Percentiles rank a stretch among this genome's conserved stretches.
Conservation (phyloP, 2,113 vertebrate genomes). For the Delphinus delphis region DNA sequence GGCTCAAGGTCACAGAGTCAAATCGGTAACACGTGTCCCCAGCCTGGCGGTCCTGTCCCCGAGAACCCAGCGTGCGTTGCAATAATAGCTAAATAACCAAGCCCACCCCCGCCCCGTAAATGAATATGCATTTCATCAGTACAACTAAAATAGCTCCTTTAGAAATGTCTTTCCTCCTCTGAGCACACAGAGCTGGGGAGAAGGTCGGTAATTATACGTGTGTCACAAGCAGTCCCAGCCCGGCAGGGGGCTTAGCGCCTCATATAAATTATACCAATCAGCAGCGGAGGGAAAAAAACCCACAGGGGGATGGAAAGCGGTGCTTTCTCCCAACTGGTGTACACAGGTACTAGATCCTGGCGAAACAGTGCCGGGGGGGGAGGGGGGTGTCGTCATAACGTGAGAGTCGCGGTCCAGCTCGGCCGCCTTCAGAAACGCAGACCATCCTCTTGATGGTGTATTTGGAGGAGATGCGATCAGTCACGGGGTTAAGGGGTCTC, state of each 20-base stretch:
- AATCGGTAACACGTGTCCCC: background rate
- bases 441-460: constrained; percentile 47
- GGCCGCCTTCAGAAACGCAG: constrained; percentile 47
- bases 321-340: constrained; percentile 49
- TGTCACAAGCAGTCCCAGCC: constrained; percentile 71
- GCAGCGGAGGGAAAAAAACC: constrained; percentile 54
- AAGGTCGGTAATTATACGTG: constrained; percentile 74
- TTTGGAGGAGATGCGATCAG: constrained; percentile 64
- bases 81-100: constrained; percentile 26
- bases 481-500: constrained; percentile 38
- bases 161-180: constrained; percentile 52
- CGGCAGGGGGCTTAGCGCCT: constrained; percentile 67
- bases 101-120: background rate
- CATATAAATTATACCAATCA: constrained; percentile 78
- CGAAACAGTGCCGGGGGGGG: constrained; percentile 19
- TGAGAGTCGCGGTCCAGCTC: constrained; percentile 38
- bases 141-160: constrained; percentile 54
- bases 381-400: constrained; percentile 32
- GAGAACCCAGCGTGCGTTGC: background rate
- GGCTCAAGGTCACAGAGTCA: background rate
- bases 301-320: constrained; percentile 63
- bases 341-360: constrained; percentile 52
- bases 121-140: constrained; percentile 26
- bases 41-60: background rate
- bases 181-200: constrained; percentile 53